Evolutionary conservation across 2,113 vertebrate species (phyloP), one percentile per base, ranked within the genome.

Genomic region (Tyrannus savana): DNA sequence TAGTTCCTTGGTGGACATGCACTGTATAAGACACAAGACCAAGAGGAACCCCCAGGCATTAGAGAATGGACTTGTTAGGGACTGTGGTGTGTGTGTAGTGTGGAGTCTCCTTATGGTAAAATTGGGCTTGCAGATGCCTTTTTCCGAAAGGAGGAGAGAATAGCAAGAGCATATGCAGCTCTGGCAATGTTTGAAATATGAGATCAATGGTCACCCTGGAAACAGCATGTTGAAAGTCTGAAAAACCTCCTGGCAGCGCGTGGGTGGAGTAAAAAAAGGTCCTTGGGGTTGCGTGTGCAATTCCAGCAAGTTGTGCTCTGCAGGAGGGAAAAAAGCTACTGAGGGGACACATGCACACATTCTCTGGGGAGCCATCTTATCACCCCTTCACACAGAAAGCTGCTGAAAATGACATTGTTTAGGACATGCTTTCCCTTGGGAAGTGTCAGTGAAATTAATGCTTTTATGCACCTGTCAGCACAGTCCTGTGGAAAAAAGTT

Each of bases 171-270:
- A 72, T 88, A 84, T 1, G 5, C 28, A 84, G 62, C 44, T 90
- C 93, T 66, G 90, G 78, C 37, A 67, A 6, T 68, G 41, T 88
- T 87, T 95, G 95, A 94, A 96, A 94, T 87, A 41, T 87, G 93
- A 96, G 92, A 94, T 94, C 88, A 84, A 62, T 87, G 89, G 86
- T 95, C 25, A 4, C 73, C 86, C 58, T 95, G 93, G 92, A 84
- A 96, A 96, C 96, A 82, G 67, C 50, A 69, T 89, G 80, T 18
- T 90, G 64, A 35, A 92, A 93, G 69, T 39, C 89, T 90, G 66
- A 75, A 82, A 93, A 96, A 72, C 64, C 77, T 94, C 84, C 83
- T 80, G 77, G 88, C 77, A 94, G 69, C 0, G 0, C 0, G 58
- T 90, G 93, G 90, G 88, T 85, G 94, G 89, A 90, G 86, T 49